phyloP scores from a whole-genome alignment of 2,113 vertebrate genomes.

The Siphamia tubifer region DNA sequence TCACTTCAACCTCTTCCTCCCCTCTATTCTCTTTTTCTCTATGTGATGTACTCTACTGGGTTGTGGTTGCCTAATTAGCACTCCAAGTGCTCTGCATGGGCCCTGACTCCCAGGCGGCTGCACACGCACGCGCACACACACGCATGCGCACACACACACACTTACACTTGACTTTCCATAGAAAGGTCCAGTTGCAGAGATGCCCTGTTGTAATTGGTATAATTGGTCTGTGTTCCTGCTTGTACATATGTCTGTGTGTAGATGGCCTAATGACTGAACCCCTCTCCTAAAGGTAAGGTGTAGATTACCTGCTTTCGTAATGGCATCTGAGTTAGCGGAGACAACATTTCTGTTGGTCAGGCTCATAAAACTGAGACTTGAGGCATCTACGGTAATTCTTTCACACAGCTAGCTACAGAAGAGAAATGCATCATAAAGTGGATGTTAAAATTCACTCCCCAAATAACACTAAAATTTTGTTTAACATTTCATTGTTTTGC shows the following conservation, averaged over 20 bases:
- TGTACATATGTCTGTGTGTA: constrained; percentile 24
- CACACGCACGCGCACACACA: constrained; percentile 3
- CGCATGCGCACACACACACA: constrained; percentile 10
- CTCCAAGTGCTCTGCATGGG: constrained; percentile 66
- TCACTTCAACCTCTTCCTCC: constrained; percentile 29
- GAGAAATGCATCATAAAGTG: background rate
- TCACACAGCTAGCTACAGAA: no score
- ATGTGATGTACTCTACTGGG: constrained; percentile 64
- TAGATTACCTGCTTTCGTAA: no score
- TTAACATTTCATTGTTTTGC: background rate
- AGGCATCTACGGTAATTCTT: no score
- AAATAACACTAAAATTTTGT: background rate
- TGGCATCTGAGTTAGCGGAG: no score
- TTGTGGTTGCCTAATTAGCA: constrained; percentile 73
- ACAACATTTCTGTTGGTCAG: no score
- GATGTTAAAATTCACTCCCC: background rate
- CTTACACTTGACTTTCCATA: constrained; percentile 56
- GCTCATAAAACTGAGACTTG: no score
- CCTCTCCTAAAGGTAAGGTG: constrained; percentile 10
- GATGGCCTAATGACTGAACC: constrained; percentile 26
- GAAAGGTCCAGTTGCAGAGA: constrained; percentile 50
- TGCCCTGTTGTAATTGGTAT: constrained; percentile 64
- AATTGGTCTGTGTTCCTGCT: constrained; percentile 41
- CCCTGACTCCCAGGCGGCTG: constrained; percentile 45
- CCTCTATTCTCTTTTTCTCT: constrained; percentile 24